Base-by-base conservation (phyloP, 1,140 invertebrate species). In the Wasmannia auropunctata region DNA sequence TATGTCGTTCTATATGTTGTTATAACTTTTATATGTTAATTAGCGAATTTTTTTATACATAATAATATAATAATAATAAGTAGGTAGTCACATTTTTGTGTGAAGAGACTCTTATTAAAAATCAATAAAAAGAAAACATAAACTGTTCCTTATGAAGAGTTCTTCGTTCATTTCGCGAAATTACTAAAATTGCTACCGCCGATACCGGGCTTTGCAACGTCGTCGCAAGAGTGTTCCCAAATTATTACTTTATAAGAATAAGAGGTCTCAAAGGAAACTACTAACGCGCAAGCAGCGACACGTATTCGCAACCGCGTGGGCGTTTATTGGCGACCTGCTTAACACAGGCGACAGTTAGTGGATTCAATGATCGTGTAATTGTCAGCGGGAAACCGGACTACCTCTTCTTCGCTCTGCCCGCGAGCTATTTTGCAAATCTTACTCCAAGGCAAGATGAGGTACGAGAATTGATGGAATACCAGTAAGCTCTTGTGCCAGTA, bases 321-420 rank as follows among this genome's bases (percentile, higher is more conserved):
- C 88, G 89, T 90, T 90, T 86, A 90, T 90, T 86, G 88, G 86
- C 74, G 89, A 90, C 89, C 89, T 86, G 89, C 46, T 90, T 90
- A 90, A 90, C 76, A 86, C 67, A 88, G 86, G 67, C 88, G 88
- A 88, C 83, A 77, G 89, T 90, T 90, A 90, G 86, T 19, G 86
- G 88, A 88, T 85, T 88, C 89, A 90, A 88, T 88, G 89, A 90
- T 90, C 89, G 89, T 90, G 89, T 90, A 90, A 90, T 90, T 90
- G 88, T 87, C 72, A 85, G 51, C 72, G 49, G 76, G 60, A 90
- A 90, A 87, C 86, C 86, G 86, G 69, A 86, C 81, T 76, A 89
- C 80, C 75, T 62, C 81, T 54, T 58, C 69, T 54, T 70, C 62
- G 54, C 49, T 67, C 58, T 70, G 46, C 37, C 54, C 56, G 43